phyloP scores from a whole-genome alignment of 2,113 vertebrate genomes.

The Alouatta palliata region DNA sequence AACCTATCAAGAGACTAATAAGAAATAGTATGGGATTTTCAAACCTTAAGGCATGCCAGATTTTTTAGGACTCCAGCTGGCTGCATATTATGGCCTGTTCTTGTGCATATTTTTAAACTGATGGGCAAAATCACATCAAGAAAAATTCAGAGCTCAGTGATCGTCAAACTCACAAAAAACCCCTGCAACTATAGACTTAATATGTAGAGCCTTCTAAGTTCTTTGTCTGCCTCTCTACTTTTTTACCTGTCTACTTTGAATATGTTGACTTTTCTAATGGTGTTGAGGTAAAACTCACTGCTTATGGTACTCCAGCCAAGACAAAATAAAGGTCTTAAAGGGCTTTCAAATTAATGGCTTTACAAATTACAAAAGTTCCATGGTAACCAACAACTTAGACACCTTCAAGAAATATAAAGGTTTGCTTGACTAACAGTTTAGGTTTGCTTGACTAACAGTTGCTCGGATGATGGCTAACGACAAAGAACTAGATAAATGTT shows the following conservation, averaged over 20 bases:
- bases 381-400: neutral
- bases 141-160: neutral
- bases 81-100: neutral
- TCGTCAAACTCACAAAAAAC: neutral
- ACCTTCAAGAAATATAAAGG: neutral
- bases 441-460: neutral
- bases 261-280: neutral
- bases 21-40: neutral
- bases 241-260: neutral
- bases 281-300: neutral
- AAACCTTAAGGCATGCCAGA: neutral
- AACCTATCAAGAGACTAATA: neutral
- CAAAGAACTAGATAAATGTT: neutral
- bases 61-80: neutral
- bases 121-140: neutral
- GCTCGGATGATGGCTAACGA: neutral
- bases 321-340: neutral
- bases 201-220: neutral
- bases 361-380: neutral
- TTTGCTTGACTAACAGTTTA: neutral
- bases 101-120: neutral
- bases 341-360: neutral
- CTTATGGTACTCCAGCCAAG: neutral
- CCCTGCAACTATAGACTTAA: neutral
- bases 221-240: neutral